Evolutionary conservation across 2,797 vertebrate species (phyloP), one percentile per base, ranked within the genome.

Genomic region (Lophius americanus): DNA sequence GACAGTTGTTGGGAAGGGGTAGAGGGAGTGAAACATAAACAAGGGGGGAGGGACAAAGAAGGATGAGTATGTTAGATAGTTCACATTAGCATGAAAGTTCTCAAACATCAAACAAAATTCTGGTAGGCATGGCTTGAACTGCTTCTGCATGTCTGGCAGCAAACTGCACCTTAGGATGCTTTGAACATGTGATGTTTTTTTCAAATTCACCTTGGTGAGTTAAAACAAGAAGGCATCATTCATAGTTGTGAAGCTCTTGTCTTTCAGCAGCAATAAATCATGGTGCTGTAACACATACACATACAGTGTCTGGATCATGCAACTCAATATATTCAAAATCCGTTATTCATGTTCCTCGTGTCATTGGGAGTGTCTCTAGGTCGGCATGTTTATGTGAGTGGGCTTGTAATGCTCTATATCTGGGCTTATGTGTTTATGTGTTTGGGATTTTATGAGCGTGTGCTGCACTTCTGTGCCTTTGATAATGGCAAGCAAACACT

Each of bases 401-500:
- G 2, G 43, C 43, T 11, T 57, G 13, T 56, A 51, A 59, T 65
- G 55, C 58, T 69, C 49, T 37, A 46, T 64, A 11, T 80, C 50
- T 55, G 6, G 33, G 54, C 7, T 5, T 60, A 32, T 60, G 68
- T 61, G 64, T 68, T 57, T 65, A 57, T 81, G 66, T 75, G 68
- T 70, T 23, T 23, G 77, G 67, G 49, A 57, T 70, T 60, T 65
- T 60, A 72, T 69, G 64, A 77, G 75, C 65, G 59, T 73, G 71
- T 76, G 80, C 65, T 81, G 84, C 61, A 64, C 75, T 80, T 41
- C 9, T 83, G 82, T 84, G 81, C 79, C 84, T 87, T 73, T 51
- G 60, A 83, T 86, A 71, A 86, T 84, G 79, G 91, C 91, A 93
- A 90, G 92, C 91, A 92, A 90, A 92, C 88, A 90, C 87, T 86